Conservation (phyloP, 2,797 vertebrate genomes). For the Chaunax sp. region DNA sequence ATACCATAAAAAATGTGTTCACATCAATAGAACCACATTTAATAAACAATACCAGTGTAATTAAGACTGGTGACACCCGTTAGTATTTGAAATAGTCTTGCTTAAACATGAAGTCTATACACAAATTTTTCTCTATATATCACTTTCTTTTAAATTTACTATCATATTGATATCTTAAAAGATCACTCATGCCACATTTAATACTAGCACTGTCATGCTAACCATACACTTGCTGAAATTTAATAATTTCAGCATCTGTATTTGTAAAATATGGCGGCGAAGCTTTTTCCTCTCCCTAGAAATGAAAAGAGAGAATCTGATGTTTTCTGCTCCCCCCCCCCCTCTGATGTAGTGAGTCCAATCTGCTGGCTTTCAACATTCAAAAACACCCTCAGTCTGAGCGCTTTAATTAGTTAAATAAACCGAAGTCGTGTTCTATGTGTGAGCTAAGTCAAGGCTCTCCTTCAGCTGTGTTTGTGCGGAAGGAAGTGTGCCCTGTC, state of each 20-base stretch:
- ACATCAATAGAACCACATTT: not conserved
- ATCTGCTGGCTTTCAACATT: conserved; percentile 47
- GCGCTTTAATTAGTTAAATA: conserved; percentile 79
- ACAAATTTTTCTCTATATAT: no score
- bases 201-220: not conserved
- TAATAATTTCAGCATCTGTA: not conserved
- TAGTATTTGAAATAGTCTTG: no score
- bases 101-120: no score
- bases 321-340: conserved; percentile 31
- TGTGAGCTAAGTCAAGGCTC: conserved; percentile 58
- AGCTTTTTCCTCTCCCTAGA: conserved; percentile 11
- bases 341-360: conserved; percentile 24
- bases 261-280: conserved; percentile 1
- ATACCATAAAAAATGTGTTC: not conserved
- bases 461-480: conserved; percentile 65
- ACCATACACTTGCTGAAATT: not conserved
- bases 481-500: conserved; percentile 71
- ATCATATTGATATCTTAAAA: not conserved
- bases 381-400: conserved; percentile 59
- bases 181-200: not conserved
- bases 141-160: no score
- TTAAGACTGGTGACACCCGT: not conserved
- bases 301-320: conserved; percentile 16
- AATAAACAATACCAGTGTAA: not conserved
- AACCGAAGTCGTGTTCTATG: conserved; percentile 67